Evolutionary conservation across 2,797 vertebrate species (phyloP), one percentile per base, ranked within the genome.

Genomic region (Enteromius thamalakanensis): DNA sequence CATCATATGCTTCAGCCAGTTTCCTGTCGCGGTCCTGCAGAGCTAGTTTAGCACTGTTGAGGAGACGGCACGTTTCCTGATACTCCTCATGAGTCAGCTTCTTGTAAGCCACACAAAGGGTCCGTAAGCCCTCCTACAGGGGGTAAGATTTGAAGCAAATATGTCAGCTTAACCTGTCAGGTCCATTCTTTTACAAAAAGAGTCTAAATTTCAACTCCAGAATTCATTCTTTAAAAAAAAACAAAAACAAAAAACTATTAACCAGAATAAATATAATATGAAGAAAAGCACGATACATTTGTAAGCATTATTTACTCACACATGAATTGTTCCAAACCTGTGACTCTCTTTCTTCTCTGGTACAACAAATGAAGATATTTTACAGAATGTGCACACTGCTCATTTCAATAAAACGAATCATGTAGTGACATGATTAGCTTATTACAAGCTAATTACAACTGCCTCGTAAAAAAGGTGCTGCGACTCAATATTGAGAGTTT

Each of bases 101-200:
- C 81, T 97, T 97, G 85, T 99, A 99, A 0, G 97, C 98, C 5
- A 99, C 96, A 0, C 98, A 99, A 62, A 99, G 89, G 0, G 98
- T 99, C 86, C 98, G 93, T 62, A 99, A 92, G 4, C 98, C 98
- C 89, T 99, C 97, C 98, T 99, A 86, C 64, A 88, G 21, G 21
- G 21, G 23, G 58, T 78, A 49, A 2, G 21, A 75, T 64, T 49
- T 64, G 42, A 69, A 6, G 37, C 47, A 76, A 51, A 78, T 1
- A 6, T 34, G 15, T 32, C 21, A 79, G 29, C 71, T 42, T 51
- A 6, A n/a, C 6, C 23, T 32, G 3, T 15, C 83, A 47, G 26
- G 51, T 80, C 40, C 19, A 60, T 60, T 60, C 23, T 47, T 60
- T 80, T 60, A 1, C 23, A 32, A 70, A 68, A 79, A 58, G 21